phyloP scores from a whole-genome alignment of 2,113 vertebrate genomes.

The Jaculus jaculus region DNA sequence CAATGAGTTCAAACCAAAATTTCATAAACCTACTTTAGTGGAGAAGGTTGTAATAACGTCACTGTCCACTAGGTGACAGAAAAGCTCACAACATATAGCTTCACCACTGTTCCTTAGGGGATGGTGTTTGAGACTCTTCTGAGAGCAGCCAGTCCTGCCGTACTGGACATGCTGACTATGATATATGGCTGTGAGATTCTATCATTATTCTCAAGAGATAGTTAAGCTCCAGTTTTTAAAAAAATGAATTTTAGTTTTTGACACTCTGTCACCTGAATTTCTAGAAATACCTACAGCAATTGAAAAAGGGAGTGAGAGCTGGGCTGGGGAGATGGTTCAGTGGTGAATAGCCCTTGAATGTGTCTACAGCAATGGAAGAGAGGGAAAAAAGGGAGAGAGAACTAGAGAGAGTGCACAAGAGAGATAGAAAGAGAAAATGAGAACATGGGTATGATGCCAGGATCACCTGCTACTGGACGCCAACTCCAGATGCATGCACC shows the following conservation, averaged over 20 bases:
- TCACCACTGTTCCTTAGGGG: no score
- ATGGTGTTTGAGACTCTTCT: background rate
- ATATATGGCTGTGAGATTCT: background rate
- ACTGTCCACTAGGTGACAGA: constrained; percentile 66
- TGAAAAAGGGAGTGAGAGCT: background rate
- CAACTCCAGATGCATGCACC: no score
- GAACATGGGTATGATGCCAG: no score
- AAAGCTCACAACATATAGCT: constrained; percentile 44
- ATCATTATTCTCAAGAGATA: background rate
- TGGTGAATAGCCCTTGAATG: no score
- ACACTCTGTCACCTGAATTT: background rate
- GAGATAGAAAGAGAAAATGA: no score
- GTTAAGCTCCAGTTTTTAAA: background rate
- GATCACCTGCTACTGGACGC: no score
- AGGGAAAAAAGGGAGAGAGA: no score
- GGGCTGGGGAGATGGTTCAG: background rate
- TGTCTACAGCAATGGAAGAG: no score
- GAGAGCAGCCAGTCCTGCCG: background rate
- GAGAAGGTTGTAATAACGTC: background rate
- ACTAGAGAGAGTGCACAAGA: no score
- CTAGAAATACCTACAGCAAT: background rate
- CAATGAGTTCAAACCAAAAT: background rate
- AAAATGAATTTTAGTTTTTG: background rate
- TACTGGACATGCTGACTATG: background rate
- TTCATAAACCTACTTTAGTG: no score